Conservation (phyloP, 2,888 invertebrate genomes). For the Patella pellucida region DNA sequence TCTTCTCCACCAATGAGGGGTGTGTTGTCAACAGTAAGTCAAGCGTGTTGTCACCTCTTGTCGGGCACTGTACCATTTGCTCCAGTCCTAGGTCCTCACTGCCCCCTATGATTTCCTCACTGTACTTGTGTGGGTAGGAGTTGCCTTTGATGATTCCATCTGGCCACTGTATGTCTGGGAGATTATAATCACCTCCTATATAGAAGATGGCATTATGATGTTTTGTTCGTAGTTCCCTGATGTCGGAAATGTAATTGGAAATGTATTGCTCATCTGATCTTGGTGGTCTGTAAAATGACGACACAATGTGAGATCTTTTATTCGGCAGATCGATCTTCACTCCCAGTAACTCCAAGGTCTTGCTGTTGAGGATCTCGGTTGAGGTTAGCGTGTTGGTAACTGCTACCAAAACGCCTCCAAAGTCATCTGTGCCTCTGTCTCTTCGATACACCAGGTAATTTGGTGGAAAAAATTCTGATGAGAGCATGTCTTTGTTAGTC, state of each 20-base stretch:
- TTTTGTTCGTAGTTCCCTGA: not conserved
- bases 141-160: not conserved
- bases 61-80: constrained; percentile 24
- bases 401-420: constrained; percentile 17
- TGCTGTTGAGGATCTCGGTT: not conserved
- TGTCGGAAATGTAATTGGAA: not conserved
- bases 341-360: not conserved
- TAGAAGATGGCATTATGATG: constrained; percentile 13
- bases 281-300: constrained; percentile 12
- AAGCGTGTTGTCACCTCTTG: constrained; percentile 20
- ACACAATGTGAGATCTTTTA: not conserved
- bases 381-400: not conserved
- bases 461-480: constrained; percentile 18
- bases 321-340: not conserved
- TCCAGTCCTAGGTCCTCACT: constrained; percentile 15
- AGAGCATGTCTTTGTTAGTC: constrained; percentile 10
- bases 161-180: constrained; percentile 20
- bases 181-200: constrained; percentile 21
- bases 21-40: constrained; percentile 22
- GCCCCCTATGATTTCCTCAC: not conserved
- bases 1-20: constrained; percentile 11
- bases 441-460: not conserved
- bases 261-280: not conserved
- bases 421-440: not conserved
- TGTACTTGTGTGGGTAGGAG: constrained; percentile 3